These are phyloP conservation scores for Venusia cambrica DNA, from an alignment of 2,888 invertebrate genomes.

Conservation along the genomic window DNA sequence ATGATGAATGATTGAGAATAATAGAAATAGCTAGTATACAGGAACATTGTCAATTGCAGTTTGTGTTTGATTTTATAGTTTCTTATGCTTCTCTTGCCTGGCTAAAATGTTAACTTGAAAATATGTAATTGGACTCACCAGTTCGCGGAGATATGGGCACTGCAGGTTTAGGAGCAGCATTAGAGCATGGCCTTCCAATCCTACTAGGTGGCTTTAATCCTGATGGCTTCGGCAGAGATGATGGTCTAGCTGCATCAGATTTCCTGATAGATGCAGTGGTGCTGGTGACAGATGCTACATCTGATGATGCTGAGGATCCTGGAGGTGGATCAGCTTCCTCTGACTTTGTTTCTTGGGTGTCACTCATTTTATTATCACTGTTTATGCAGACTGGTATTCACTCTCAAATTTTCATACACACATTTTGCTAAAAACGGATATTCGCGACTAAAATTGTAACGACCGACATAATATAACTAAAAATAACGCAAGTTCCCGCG, in stretches of 20 bases:
- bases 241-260: conserved; percentile 53
- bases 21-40: no score
- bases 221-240: conserved; percentile 78
- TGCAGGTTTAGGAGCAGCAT: conserved; percentile 84
- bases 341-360: conserved; percentile 48
- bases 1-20: conserved; percentile 32
- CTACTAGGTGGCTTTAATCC: conserved; percentile 84
- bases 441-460: conserved; percentile 53
- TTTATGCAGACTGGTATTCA: no score
- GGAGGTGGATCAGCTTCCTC: conserved; percentile 44
- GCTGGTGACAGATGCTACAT: conserved; percentile 54
- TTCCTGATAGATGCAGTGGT: conserved; percentile 52
- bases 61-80: conserved; percentile 25
- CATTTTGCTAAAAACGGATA: conserved; percentile 46
- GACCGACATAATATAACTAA: conserved; percentile 68
- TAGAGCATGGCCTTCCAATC: conserved; percentile 84
- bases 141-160: conserved; percentile 81
- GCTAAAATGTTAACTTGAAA: background rate
- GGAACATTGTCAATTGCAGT: conserved; percentile 34
- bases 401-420: conserved; percentile 34
- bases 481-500: conserved; percentile 77
- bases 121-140: conserved; percentile 74
- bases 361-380: conserved; percentile 69
- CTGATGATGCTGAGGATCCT: conserved; percentile 57
- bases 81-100: background rate